Base-by-base conservation (phyloP, 2,888 invertebrate species). In the Amphipoea lucens region DNA sequence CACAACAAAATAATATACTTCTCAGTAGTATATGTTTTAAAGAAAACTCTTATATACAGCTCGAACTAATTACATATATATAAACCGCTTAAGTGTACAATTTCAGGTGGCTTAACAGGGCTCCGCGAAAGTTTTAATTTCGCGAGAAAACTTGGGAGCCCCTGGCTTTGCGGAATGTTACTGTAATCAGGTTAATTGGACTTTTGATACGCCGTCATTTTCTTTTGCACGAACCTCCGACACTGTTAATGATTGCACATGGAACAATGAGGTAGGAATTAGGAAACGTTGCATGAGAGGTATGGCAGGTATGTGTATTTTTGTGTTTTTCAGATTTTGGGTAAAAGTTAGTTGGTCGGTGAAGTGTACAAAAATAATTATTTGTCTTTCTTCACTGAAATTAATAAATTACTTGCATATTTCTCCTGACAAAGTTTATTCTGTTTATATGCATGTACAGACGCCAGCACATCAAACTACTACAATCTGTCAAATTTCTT, bases 171-270 rank as follows among this genome's bases (percentile, higher is more conserved):
- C 71, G 83, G 88, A 89, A 91, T 88, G 88, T 87, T 85, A 82
- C 86, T 78, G 87, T 89, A 89, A 92, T 92, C 90, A 90, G 88
- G 91, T 90, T 92, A 91, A 92, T 92, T 90, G 88, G 88, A 91
- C 87, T 90, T 91, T 87, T 91, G 90, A 90, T 91, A 88, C 78
- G 81, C 79, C 77, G 79, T 86, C 83, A 84, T 89, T 91, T 88
- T 84, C 87, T 87, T 87, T 78, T 66, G 77, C 82, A 81, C 72
- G 66, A 79, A 88, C 69, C 78, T 65, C 81, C 57, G 68, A 40
- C 71, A 67, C 76, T 75, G 77, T 72, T 78, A 86, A 79, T 78
- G 78, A 83, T 74, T 87, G 73, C 79, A 82, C 75, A 79, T 67
- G 78, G 65, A 82, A 79, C 74, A 78, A 62, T 68, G 42, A 63